Percentiles rank a stretch among this genome's conserved stretches.
These are phyloP conservation scores for Caenorhabditis macrosperma DNA, from an alignment of 2,888 invertebrate species.

Conservation along the genomic window DNA sequence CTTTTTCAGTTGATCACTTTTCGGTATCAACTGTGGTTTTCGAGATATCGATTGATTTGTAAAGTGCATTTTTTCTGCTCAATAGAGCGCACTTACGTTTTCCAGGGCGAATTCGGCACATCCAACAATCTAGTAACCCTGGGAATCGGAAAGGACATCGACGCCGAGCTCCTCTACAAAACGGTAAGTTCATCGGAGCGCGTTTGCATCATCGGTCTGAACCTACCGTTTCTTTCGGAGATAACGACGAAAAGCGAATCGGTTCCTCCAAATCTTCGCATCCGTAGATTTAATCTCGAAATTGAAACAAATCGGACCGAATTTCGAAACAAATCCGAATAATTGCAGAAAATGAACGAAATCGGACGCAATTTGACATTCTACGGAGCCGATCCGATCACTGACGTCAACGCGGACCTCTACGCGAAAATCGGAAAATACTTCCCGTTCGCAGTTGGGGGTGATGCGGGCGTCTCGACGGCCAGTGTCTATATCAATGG, in stretches of 20 bases:
- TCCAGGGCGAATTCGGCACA: conserved; percentile 21
- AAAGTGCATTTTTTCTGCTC: too few species aligned
- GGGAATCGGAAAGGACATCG: conserved; percentile 54
- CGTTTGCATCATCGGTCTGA: background rate
- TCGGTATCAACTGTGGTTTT: too few species aligned
- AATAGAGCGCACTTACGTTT: background rate
- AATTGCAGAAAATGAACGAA: conserved; percentile 40
- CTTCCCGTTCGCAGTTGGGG: conserved; percentile 59
- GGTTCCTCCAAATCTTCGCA: too few species aligned
- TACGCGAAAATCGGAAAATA: conserved; percentile 50
- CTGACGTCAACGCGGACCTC: conserved; percentile 41
- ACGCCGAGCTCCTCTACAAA: conserved; percentile 39
- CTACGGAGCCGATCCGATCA: conserved; percentile 59
- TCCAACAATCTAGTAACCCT: conserved; percentile 36
- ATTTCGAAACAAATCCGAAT: background rate
- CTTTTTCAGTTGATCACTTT: too few species aligned
- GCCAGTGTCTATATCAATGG: conserved; percentile 52
- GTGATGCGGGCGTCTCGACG: conserved; percentile 30
- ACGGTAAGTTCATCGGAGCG: conserved; percentile 13
- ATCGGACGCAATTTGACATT: conserved; percentile 41
- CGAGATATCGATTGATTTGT: too few species aligned
- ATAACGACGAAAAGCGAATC: too few species aligned
- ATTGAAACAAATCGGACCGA: background rate
- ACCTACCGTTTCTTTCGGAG: too few species aligned
- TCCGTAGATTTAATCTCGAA: too few species aligned